Evolutionary conservation across 2,797 vertebrate genomes (phyloP).

Genomic region (Avahi laniger): DNA sequence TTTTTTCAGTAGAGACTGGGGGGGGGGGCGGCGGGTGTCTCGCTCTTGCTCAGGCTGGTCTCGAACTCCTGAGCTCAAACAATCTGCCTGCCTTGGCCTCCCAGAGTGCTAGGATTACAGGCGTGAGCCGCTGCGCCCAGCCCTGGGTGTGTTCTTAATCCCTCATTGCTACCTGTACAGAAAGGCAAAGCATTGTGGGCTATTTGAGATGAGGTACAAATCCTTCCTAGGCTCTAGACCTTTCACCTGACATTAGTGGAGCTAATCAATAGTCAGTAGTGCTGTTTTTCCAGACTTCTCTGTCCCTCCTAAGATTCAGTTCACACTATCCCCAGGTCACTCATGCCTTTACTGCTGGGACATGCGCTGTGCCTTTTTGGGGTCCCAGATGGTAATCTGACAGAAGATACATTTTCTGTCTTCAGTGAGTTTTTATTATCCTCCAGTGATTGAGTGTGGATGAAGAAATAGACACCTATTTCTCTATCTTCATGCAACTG

Average conservation of each 20-base stretch:
- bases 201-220: background rate
- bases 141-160: background rate
- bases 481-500: background rate
- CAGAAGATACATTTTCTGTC: background rate
- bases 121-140: background rate
- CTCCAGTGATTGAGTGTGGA: background rate
- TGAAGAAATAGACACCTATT: background rate
- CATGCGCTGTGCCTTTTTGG: background rate
- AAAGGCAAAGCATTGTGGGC: background rate
- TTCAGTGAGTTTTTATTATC: conserved; percentile 4
- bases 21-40: no score
- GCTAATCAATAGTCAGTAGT: background rate
- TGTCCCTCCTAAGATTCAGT: background rate
- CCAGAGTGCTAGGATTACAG: no score
- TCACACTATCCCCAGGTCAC: background rate
- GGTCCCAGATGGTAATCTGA: background rate
- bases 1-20: no score
- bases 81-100: no score
- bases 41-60: no score
- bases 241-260: background rate
- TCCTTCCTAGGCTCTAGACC: background rate
- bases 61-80: no score
- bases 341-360: background rate
- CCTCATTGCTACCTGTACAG: background rate
- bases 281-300: background rate